A percentile compares a stretch with the other conserved stretches of the same genome.
phyloP scores from a whole-genome alignment of 2,797 vertebrate genomes.

The Siniperca scherzeri region DNA sequence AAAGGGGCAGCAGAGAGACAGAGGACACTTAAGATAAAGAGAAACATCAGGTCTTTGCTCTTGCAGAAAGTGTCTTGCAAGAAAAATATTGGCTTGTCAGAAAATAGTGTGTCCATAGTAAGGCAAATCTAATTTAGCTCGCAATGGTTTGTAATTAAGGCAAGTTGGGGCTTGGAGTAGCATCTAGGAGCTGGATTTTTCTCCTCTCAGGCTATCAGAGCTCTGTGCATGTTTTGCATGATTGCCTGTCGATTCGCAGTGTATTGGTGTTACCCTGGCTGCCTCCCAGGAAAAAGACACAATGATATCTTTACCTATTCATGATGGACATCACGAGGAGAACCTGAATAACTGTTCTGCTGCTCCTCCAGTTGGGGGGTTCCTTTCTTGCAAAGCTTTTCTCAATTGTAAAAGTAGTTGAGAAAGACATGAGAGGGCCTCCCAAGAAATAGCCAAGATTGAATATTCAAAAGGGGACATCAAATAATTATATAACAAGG shows the following conservation, averaged over 20 bases:
- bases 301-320: slow-evolving; percentile 76
- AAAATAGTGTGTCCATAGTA: slow-evolving; percentile 40
- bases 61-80: slow-evolving; percentile 39
- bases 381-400: slow-evolving; percentile 41
- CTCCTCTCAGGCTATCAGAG: slow-evolving; percentile 64
- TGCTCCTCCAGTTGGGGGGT: slow-evolving; percentile 58
- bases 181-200: slow-evolving; percentile 50
- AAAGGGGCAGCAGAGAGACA: slow-evolving; percentile 6
- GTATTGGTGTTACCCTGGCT: slow-evolving; percentile 68
- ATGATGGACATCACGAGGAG: slow-evolving; percentile 64
- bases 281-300: slow-evolving; percentile 69
- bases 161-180: slow-evolving; percentile 37
- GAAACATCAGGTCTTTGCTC: slow-evolving; percentile 44
- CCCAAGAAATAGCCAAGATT: not conserved
- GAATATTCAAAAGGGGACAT: not conserved
- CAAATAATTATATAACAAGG: not conserved
- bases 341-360: slow-evolving; percentile 77
- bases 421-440: slow-evolving; percentile 22
- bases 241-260: slow-evolving; percentile 78
- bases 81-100: slow-evolving; percentile 55
- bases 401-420: slow-evolving; percentile 29
- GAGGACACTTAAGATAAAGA: slow-evolving; percentile 29
- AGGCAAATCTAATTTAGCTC: slow-evolving; percentile 62
- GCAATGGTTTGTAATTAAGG: slow-evolving; percentile 68
- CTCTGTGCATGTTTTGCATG: slow-evolving; percentile 76